These are phyloP conservation scores for Melinaea marsaeus DNA, from an alignment of 2,888 invertebrate genomes.

Conservation along the genomic window DNA sequence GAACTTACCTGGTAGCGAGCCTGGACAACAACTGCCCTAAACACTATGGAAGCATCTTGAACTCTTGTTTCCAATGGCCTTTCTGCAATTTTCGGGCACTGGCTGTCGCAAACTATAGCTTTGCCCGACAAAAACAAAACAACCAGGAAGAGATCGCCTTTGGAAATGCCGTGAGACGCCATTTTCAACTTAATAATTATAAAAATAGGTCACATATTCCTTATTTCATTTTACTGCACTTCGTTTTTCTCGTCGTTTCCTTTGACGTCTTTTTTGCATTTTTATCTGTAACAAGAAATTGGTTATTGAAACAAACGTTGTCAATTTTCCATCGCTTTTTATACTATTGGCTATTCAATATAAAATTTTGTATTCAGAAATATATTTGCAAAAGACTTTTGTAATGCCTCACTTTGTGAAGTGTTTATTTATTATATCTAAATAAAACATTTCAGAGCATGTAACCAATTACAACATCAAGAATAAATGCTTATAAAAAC, in stretches of 20 bases:
- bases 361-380: too few species aligned
- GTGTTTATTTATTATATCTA: too few species aligned
- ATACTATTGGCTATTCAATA: not conserved
- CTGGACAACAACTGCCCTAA: conserved; percentile 72
- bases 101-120: conserved; percentile 73
- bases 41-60: conserved; percentile 75
- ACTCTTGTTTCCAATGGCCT: conserved; percentile 74
- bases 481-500: too few species aligned
- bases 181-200: conserved; percentile 48
- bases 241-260: conserved; percentile 57
- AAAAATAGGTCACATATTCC: conserved; percentile 54
- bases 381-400: too few species aligned
- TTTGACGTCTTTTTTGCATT: conserved; percentile 66
- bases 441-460: too few species aligned
- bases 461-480: too few species aligned
- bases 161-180: conserved; percentile 48
- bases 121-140: conserved; percentile 64
- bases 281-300: conserved; percentile 64
- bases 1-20: conserved; percentile 63
- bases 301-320: conserved; percentile 20
- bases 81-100: conserved; percentile 73
- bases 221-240: conserved; percentile 56
- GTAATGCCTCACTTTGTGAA: too few species aligned
- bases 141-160: conserved; percentile 59
- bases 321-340: conserved; percentile 11